These are phyloP conservation scores for Pocillopora damicornis DNA, from an alignment of 64 coral and sea anemone species.

Conservation along the genomic window DNA sequence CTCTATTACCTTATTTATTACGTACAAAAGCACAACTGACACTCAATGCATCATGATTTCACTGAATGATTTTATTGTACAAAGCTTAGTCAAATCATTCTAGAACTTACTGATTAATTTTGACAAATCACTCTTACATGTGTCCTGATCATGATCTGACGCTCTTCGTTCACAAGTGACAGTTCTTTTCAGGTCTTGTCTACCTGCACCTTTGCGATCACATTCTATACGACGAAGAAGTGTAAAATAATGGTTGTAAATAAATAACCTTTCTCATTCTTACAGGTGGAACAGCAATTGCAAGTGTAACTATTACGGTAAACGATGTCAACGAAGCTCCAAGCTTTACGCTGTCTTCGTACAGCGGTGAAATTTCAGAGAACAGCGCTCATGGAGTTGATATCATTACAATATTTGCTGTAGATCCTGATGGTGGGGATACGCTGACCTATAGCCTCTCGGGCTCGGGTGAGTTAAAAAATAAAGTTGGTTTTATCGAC, in stretches of 20 bases:
- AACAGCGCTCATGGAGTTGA: slow-evolving; percentile 46
- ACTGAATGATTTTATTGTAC: no score
- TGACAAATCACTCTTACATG: no score
- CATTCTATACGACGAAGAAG: no score
- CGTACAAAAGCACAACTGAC: no score
- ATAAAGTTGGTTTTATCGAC: background rate
- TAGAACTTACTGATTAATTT: no score
- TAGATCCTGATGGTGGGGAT: slow-evolving; percentile 32
- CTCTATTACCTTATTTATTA: no score
- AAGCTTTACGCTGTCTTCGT: slow-evolving; percentile 21
- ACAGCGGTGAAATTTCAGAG: slow-evolving; percentile 32
- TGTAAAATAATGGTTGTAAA: no score
- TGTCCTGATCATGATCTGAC: no score
- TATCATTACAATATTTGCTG: slow-evolving; percentile 26
- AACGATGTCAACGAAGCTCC: slow-evolving; percentile 44
- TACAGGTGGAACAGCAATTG: slow-evolving; percentile 33
- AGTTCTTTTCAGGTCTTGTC: background rate
- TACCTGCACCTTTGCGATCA: background rate
- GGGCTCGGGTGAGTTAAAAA: slow-evolving; percentile 19
- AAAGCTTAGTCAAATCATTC: no score
- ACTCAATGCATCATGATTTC: no score
- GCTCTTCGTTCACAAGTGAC: no score
- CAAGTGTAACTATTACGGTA: slow-evolving; percentile 30
- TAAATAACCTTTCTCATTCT: background rate
- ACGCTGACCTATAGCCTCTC: slow-evolving; percentile 37